These are phyloP conservation scores for Cyprinodon brontotheroides DNA, from an alignment of 2,113 vertebrate genomes.

Conservation along the genomic window DNA sequence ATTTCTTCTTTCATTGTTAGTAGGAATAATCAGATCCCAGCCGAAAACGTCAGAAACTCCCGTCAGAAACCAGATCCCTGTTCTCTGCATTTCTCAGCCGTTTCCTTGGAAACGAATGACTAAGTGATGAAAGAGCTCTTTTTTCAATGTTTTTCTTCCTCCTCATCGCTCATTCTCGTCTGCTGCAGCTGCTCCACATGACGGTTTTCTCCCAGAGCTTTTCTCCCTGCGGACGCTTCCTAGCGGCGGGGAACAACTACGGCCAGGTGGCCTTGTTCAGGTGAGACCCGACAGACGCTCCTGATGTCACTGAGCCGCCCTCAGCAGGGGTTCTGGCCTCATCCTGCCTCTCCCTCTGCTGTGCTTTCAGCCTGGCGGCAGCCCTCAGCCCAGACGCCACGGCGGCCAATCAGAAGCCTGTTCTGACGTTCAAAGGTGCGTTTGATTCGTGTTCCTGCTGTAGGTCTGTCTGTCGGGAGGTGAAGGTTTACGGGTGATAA, in stretches of 20 bases:
- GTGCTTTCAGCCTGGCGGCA: conserved; percentile 80
- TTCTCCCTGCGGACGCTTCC: conserved; percentile 87
- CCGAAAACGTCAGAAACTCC: too few species aligned
- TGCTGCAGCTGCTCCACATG: conserved; percentile 86
- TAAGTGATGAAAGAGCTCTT: too few species aligned
- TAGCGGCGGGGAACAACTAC: conserved; percentile 89
- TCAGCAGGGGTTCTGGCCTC: background rate
- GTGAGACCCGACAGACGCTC: conserved; percentile 54
- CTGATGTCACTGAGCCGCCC: background rate
- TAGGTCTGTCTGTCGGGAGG: background rate
- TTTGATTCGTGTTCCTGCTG: background rate
- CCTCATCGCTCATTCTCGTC: background rate
- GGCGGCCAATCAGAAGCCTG: conserved; percentile 80
- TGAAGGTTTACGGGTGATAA: too few species aligned
- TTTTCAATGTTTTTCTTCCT: background rate
- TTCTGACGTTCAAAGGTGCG: conserved; percentile 80
- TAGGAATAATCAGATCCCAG: too few species aligned
- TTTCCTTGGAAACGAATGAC: background rate
- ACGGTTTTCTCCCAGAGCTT: conserved; percentile 88
- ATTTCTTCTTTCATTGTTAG: too few species aligned
- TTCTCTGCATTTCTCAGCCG: background rate
- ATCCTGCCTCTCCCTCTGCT: background rate
- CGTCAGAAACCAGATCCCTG: too few species aligned
- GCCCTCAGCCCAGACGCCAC: conserved; percentile 88
- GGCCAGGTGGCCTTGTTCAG: conserved; percentile 90